Evolutionary conservation across 2,113 vertebrate genomes (phyloP).

Genomic region (Brachyistius frenatus): DNA sequence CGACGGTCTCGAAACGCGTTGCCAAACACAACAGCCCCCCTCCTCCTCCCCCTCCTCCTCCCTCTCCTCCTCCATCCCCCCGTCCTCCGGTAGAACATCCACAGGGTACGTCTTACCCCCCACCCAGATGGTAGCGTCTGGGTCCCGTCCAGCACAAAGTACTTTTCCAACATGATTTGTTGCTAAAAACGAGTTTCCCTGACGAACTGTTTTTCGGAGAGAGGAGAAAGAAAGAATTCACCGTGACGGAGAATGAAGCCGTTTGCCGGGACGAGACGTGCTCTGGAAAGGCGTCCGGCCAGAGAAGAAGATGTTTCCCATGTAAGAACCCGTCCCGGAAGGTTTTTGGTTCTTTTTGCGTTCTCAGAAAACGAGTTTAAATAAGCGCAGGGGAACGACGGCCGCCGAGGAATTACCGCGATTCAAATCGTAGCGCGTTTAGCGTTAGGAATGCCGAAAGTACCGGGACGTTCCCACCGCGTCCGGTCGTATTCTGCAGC

Average conservation of each 20-base stretch:
- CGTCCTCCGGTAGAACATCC: constrained; percentile 46
- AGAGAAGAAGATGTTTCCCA: constrained; percentile 26
- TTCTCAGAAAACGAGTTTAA: constrained; percentile 18
- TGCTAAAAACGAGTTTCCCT: constrained; percentile 19
- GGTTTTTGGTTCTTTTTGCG: not conserved
- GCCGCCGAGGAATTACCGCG: not conserved
- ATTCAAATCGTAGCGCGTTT: too few relatives aligned
- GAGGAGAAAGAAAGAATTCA: constrained; percentile 29
- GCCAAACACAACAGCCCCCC: constrained; percentile 56
- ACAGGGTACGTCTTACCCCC: constrained; percentile 22
- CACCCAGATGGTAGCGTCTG: constrained; percentile 19
- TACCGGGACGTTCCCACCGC: too few relatives aligned
- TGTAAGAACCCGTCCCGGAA: constrained; percentile 9
- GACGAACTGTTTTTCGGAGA: constrained; percentile 20
- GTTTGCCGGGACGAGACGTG: constrained; percentile 52
- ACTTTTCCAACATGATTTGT: constrained; percentile 47
- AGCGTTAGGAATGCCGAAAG: too few relatives aligned
- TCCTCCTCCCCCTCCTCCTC: too few relatives aligned
- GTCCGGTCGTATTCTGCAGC: too few relatives aligned
- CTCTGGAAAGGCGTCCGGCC: constrained; percentile 31
- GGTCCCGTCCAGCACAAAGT: constrained; percentile 24
- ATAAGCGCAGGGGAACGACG: constrained; percentile 11
- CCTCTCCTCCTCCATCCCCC: too few relatives aligned
- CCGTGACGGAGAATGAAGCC: constrained; percentile 31
- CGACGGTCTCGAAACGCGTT: constrained; percentile 21